These are phyloP conservation scores for Nannobrachium achirus DNA, from an alignment of 2,113 vertebrate genomes.

Conservation along the genomic window DNA sequence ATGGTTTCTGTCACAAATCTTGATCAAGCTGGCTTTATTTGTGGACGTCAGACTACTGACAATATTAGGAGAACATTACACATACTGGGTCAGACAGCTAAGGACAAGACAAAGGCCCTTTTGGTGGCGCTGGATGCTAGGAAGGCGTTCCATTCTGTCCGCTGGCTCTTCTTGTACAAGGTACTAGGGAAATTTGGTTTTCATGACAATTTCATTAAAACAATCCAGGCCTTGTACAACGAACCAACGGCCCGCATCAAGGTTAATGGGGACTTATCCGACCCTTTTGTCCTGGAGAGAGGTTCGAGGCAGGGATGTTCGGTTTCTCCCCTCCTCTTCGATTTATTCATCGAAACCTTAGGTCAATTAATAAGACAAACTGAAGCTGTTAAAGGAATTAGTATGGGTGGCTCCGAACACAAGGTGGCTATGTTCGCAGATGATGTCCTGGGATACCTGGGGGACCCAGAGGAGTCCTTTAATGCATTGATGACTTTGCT, in stretches of 20 bases:
- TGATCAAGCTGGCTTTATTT: conserved; percentile 19
- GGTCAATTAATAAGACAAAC: conserved; percentile 25
- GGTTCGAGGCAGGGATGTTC: conserved; percentile 22
- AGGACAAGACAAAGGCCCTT: not conserved
- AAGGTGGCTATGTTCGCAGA: conserved; percentile 16
- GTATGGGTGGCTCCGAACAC: conserved; percentile 1
- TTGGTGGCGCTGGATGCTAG: conserved; percentile 15
- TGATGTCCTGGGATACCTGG: conserved; percentile 24
- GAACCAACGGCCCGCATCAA: not conserved
- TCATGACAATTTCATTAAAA: conserved; percentile 12
- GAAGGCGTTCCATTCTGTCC: conserved; percentile 2
- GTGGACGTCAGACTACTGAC: no score
- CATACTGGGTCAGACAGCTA: not conserved
- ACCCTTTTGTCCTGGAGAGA: not conserved
- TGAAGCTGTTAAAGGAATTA: conserved; percentile 18
- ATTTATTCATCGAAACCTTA: conserved; percentile 9
- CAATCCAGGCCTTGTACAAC: not conserved
- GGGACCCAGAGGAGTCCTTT: conserved; percentile 2
- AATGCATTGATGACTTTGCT: not conserved
- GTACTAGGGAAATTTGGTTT: conserved; percentile 1
- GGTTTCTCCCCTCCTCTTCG: conserved; percentile 17
- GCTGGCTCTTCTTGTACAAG: conserved; percentile 10
- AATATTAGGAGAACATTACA: not conserved
- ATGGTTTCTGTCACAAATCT: not conserved
- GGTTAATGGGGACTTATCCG: conserved; percentile 14